Percentiles rank a stretch among this genome's conserved stretches.
Conservation (phyloP, 2,113 vertebrate species). For the Ammodytes marinus region DNA sequence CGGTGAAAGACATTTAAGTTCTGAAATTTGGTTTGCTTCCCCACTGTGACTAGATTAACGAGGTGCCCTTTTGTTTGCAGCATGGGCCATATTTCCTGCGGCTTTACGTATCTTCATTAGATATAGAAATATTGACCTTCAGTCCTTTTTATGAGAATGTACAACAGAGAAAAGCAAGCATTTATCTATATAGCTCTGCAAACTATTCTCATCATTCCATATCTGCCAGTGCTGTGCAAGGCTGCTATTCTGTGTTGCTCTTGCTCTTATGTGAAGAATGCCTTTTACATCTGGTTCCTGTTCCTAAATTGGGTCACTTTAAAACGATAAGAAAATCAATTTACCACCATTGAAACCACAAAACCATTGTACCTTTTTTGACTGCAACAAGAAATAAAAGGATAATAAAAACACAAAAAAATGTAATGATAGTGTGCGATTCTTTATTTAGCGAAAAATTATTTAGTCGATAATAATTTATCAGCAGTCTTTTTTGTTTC, state of each 20-base stretch:
- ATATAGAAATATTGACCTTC: conserved; percentile 88
- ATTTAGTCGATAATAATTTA: conserved; percentile 18
- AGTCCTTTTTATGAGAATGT: conserved; percentile 85
- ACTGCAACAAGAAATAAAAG: not conserved
- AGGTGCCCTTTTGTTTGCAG: conserved; percentile 86
- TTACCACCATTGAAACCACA: not conserved
- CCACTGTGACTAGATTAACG: conserved; percentile 85
- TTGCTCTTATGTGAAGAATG: not conserved
- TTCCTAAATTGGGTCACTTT: not conserved
- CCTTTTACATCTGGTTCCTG: not conserved
- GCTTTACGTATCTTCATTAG: conserved; percentile 86
- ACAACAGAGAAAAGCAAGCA: conserved; percentile 84
- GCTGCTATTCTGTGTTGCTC: conserved; percentile 4
- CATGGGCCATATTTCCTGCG: conserved; percentile 84
- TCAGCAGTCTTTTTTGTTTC: conserved; percentile 39
- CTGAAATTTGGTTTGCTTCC: conserved; percentile 74
- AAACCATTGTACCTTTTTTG: not conserved
- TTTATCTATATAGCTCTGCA: conserved; percentile 83
- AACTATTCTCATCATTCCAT: conserved; percentile 79
- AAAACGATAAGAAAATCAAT: not conserved
- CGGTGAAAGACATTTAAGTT: conserved; percentile 78
- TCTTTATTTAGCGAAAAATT: not conserved
- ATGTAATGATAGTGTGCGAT: not conserved
- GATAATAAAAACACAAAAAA: conserved; percentile 1
- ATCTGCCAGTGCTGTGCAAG: conserved; percentile 22